Evolutionary conservation across 2,888 invertebrate genomes (phyloP).

Genomic region (Zygothrica quintamaculata): DNA sequence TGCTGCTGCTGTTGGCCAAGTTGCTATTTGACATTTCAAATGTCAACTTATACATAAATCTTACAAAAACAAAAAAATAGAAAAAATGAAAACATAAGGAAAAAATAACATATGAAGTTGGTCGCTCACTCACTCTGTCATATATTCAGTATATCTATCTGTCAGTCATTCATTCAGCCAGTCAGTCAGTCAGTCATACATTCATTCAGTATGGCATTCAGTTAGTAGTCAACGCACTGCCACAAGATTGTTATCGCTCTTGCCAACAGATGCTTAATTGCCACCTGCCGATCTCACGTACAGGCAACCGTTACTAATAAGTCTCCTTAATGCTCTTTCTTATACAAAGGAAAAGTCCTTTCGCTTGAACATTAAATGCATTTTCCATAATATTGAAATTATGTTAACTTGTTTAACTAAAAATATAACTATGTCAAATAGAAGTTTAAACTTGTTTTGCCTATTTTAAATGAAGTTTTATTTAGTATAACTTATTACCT

Average conservation of each 20-base stretch:
- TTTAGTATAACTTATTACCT: no score
- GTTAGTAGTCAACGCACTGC: conserved; percentile 54
- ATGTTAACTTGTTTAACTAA: no score
- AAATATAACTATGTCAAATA: no score
- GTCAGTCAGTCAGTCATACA: conserved; percentile 28
- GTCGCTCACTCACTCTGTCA: conserved; percentile 44
- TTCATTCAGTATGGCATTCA: conserved; percentile 38
- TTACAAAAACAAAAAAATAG: no score
- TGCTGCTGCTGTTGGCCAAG: conserved; percentile 45
- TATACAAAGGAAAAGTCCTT: no score
- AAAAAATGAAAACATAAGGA: no score
- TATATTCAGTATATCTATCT: no score
- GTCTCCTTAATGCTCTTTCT: conserved; percentile 15
- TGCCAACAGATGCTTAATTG: conserved; percentile 71
- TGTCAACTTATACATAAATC: conserved; percentile 71
- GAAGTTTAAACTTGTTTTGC: no score
- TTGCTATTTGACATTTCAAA: conserved; percentile 72
- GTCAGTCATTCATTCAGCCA: conserved; percentile 29
- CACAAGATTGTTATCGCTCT: conserved; percentile 67
- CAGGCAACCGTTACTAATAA: conserved; percentile 30
- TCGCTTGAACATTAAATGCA: no score
- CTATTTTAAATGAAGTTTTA: no score
- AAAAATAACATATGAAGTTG: conserved; percentile 41
- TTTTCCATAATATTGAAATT: no score
- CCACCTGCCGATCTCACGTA: conserved; percentile 54